phyloP scores from a whole-genome alignment of 2,888 invertebrate genomes.

The Drosophila prolongata region DNA sequence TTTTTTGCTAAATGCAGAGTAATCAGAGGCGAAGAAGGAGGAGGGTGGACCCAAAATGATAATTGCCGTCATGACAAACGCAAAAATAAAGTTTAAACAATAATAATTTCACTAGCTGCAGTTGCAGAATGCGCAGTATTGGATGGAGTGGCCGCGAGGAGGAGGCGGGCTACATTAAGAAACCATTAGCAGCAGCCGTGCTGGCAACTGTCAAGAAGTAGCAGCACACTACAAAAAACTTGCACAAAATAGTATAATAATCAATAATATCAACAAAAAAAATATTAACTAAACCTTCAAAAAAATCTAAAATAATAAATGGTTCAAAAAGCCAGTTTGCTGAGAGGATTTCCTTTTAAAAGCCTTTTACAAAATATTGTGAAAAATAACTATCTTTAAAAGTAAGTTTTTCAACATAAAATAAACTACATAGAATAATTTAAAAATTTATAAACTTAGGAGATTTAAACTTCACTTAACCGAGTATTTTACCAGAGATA shows the following conservation, averaged over 20 bases:
- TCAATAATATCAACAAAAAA: neutral
- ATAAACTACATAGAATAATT: too few species aligned
- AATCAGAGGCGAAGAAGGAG: conserved; percentile 12
- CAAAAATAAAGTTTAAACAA: conserved; percentile 78
- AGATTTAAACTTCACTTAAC: too few species aligned
- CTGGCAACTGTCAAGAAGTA: conserved; percentile 55
- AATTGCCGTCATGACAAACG: conserved; percentile 80
- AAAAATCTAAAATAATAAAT: too few species aligned
- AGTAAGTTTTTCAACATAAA: too few species aligned
- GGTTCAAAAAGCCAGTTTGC: too few species aligned
- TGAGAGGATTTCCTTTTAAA: too few species aligned
- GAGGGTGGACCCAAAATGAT: conserved; percentile 56
- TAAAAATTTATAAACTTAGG: too few species aligned
- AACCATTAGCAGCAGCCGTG: conserved; percentile 74
- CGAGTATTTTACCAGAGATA: too few species aligned
- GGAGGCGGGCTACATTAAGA: conserved; percentile 64
- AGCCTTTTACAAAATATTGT: too few species aligned
- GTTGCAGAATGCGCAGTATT: conserved; percentile 25
- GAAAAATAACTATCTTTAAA: too few species aligned
- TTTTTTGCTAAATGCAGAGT: conserved; percentile 44
- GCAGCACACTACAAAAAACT: conserved; percentile 12
- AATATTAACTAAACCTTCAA: neutral
- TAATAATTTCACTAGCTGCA: conserved; percentile 67
- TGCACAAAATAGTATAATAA: too few species aligned
- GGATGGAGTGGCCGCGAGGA: conserved; percentile 2